Evolutionary conservation across 2,888 invertebrate species (phyloP), one percentile per base, ranked within the genome.

Genomic region (Drosophila multiciliata): DNA sequence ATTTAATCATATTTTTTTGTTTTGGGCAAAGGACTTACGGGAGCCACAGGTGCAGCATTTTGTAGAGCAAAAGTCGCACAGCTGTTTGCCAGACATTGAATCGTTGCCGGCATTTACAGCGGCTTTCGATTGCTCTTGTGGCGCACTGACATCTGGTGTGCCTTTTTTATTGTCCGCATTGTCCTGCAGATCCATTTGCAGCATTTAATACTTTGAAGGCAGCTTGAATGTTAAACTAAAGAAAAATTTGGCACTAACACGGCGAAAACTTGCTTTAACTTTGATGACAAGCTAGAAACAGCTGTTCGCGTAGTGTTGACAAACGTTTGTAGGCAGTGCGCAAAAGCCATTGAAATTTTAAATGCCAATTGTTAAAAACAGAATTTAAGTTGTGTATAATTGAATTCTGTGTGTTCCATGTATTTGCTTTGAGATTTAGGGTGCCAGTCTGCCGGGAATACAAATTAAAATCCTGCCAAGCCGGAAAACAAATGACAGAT

Each of bases 301-400:
- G 76, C 74, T 78, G 76, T 59, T 17, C 17, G 58, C 33, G 1
- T 1, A 75, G 77, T 77, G 77, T 78, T 77, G 78, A 52, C 8
- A 53, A 77, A 62, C 50, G 17, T 0, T n/a, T 42, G 53, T 9
- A 15, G 53, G 53, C 58, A 64, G 57, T 38, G 66, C 50, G 45
- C 32, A 17, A 2, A 8, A 23, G 2, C 15, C 11, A 1, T 15
- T 35, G 33, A 6, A 35, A 42, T 77, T 74, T 26, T 3, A 58
- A 63, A 63, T 20, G 20, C 4, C 20, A 29, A 57, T 17, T 32
- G 9, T 15, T 23, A 3, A 3, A 40, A 42, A 15, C 20, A 15
- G 9, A 40, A 42, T 42, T 42, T 32, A 57, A 57, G 15, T 29
- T 32, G 55, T 26, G 23, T 33, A 15, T 15, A 49, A 5, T 17